Evolutionary conservation across 2,888 invertebrate species (phyloP), one percentile per base, ranked within the genome.

Genomic region (Oegoconia quadripuncta): DNA sequence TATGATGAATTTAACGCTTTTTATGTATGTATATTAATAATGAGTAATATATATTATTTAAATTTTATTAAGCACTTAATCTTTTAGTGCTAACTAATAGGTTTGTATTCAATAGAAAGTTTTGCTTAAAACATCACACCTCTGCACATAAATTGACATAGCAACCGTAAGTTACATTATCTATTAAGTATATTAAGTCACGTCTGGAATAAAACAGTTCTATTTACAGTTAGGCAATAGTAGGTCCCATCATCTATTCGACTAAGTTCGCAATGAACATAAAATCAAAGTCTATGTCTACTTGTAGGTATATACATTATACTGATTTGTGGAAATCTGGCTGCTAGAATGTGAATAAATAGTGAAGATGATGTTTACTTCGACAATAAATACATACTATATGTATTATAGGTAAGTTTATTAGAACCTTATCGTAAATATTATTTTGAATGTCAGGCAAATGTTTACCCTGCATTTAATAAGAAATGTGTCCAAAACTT

Each of bases 381-480:
- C n/a, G n/a, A n/a, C n/a, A 34, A 18, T 37, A 30, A n/a, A 17
- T 37, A 29, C 14, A 37, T 30, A 15, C 5, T 23, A 33, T 33
- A 15, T 23, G 7, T 23, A 16, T 8, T 33, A 33, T 15, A 13
- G 8, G 52, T 56, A 60, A 50, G 49, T 58, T 56, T 60, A 66
- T 64, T 66, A 66, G 64, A 53, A 59, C 56, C 70, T 72, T 74
- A 70, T 74, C 40, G 46, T 64, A 71, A 62, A 66, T 67, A 72
- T 64, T 67, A 66, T 62, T 60, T 58, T 64, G 66, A 73, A 65
- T 69, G 72, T 69, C 75, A 82, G 80, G 84, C 83, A 79, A 72
- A 65, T 60, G 48, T 66, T 72, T 82, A 83, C 83, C 83, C 83
- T 83, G 84, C 74, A 74, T 78, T 72, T 67, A 71, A 73, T 73